Evolutionary conservation across 2,113 vertebrate species (phyloP), one percentile per base, ranked within the genome.

Genomic region (Heterocephalus glaber): DNA sequence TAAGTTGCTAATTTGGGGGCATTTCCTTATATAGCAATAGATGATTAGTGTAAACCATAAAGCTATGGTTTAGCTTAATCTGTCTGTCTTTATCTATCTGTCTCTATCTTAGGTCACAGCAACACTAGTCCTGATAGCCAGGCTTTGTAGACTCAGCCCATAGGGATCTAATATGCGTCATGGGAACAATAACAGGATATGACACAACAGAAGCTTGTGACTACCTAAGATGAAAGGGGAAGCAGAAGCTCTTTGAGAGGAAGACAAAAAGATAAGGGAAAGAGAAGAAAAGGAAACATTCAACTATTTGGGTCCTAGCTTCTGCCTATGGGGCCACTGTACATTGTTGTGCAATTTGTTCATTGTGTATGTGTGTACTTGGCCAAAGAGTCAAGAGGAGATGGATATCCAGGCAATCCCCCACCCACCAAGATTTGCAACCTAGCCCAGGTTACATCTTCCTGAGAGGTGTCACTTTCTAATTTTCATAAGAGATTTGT

Each of bases 221-320:
- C 83, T 60, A 68, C 56, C 52, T 79, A 56, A 95, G 47, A 44
- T 66, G 44, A 74, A 86, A 63, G 70, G 14, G 41, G 68, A 92
- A 92, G 49, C 26, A 47, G 22, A 58, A 81, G 28, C 74, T 87
- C 72, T 90, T 76, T n/a, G 49, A 24, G 52, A 47, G 90, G 56
- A 38, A 81, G 58, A 38, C 38, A 52, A 83, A n/a, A 86, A 95
- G 79, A 81, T 76, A 89, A 86, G 7, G n/a, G 47, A 83, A 94
- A 72, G 79, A 94, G 80, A 83, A 89, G 41, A 90, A 85, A 83
- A 89, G 49, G 28, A 77, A 93, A 11, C 54, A 44, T 58, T 77
- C 81, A 77, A 56, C 19, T 5, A 47, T 60, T 61, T 84, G 52
- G 33, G 16, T 86, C 56, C 66, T 14, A 68, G 44, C 17, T 80